Percentiles rank a stretch among this genome's conserved stretches.
These are phyloP conservation scores for Geotrupes spiniger DNA, from an alignment of 2,888 invertebrate genomes.

Conservation along the genomic window DNA sequence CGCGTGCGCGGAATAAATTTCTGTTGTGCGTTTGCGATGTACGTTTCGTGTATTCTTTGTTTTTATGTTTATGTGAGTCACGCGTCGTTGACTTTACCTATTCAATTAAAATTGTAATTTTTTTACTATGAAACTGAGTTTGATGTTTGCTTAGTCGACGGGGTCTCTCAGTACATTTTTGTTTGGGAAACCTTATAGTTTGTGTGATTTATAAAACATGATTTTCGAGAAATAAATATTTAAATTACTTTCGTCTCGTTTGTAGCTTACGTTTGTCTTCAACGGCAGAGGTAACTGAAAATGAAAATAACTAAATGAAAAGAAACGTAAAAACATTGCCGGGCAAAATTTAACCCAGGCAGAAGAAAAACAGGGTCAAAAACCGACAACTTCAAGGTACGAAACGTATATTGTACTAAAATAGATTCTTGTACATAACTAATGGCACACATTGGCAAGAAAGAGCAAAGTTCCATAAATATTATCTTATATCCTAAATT, in stretches of 20 bases:
- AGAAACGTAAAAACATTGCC: too few relatives aligned
- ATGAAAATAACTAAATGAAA: too few relatives aligned
- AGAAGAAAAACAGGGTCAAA: too few relatives aligned
- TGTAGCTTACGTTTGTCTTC: too few relatives aligned
- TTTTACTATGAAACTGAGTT: conserved; percentile 9
- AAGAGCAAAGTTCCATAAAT: background rate
- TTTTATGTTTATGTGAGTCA: background rate
- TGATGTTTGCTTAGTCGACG: conserved; percentile 2
- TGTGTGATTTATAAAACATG: conserved; percentile 11
- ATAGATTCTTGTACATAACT: too few relatives aligned
- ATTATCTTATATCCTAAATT: background rate
- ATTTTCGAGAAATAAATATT: conserved; percentile 7
- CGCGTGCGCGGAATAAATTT: background rate
- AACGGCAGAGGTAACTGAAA: too few relatives aligned
- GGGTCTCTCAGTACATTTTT: conserved; percentile 1
- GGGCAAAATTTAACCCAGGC: too few relatives aligned
- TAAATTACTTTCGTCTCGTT: conserved; percentile 4
- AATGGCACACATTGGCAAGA: background rate
- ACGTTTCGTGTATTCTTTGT: too few relatives aligned
- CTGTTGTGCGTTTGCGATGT: conserved; percentile 1
- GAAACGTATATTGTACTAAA: too few relatives aligned
- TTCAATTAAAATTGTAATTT: conserved; percentile 13
- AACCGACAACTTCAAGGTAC: too few relatives aligned
- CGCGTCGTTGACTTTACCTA: conserved; percentile 10
- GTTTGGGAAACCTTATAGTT: conserved; percentile 8